Base-by-base conservation (phyloP, 2,888 invertebrate species). In the Lissonota sp. region DNA sequence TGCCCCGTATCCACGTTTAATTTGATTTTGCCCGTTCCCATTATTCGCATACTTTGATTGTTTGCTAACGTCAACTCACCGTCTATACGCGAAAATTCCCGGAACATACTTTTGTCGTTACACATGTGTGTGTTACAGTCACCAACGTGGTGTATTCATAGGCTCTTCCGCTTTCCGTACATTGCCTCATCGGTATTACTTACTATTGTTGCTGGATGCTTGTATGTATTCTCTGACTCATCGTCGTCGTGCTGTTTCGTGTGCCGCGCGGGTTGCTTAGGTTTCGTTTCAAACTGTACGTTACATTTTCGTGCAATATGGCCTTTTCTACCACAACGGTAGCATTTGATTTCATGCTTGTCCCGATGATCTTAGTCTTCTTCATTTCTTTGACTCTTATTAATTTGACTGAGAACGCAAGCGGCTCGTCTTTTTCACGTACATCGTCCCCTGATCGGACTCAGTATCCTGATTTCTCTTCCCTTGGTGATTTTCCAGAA, bases 401-500 rank as follows among this genome's bases (percentile, higher is more conserved):
- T 37, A n/a, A 26, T 74, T 67, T 12, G n/a, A 55, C 14, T 40
- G 66, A 1, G 14, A 10, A 12, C n/a, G 44, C 10, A 4, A 6
- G 42, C 55, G 7, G 12, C 39, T 62, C 62, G n/a, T 39, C 14
- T 42, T 12, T 63, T 74, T 74, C 53, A 57, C 40, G 8, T 49
- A 42, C 64, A 74, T 64, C 40, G 74, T 57, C n/a, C 75, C 39
- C 6, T 72, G 42, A 1, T 26, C 26, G 1, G 26, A 26, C 26
- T 26, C 63, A 37, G 63, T 6, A 8, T 55, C 66, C 60, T 73
- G 42, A 42, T 46, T 64, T 8, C 44, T 76, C 12, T 67, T 55
- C 7, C 79, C 69, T 39, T 80, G 49, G 10, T 69, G 14, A 14
- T 80, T 69, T 51, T 83, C 80, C 7, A 80, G 7, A 6, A 80